Base-by-base conservation (phyloP, 2,113 vertebrate species). In the Thymallus thymallus region DNA sequence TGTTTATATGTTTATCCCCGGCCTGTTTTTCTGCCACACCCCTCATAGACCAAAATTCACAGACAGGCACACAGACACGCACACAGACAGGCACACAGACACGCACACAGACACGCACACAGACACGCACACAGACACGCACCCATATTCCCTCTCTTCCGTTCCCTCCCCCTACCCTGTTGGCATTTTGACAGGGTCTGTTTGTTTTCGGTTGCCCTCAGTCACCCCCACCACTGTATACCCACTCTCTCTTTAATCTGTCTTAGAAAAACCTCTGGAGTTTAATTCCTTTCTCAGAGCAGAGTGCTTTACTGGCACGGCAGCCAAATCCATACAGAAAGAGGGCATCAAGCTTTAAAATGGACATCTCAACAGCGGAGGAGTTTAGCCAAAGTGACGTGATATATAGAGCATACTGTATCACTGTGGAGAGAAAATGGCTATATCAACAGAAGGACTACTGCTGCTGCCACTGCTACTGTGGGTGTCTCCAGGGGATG, bases 241-340 rank as follows among this genome's bases (percentile, higher is more conserved):
- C 80, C 75, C 76, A 75, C 80, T 80, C 83, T 83, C 84, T 80
- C 77, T 85, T 88, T 86, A 88, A 92, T 90, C 86, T 84, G 78
- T 89, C 79, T 90, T 68, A 82, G 81, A 86, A 84, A 81, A 90
- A 86, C 84, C 84, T 85, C 75, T 20, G 74, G 83, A 83, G 81
- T 85, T 89, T 88, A 87, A 91, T 92, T 91, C 84, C 81, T 87
- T 80, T 88, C 88, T 85, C 73, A 30, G 85, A 75, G 84, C 86
- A 85, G 89, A 93, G 91, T 92, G 90, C 90, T 91, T 89, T 90
- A 87, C 85, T 86, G 89, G 90, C 90, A 86, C 74, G 73, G 83
- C 85, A 65, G 86, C 78, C 85, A 79, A 85, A 89, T 90, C 90
- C 85, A 89, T 87, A 87, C 81, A 82, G 73, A 77, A 88, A 79